Conservation (phyloP, 2,113 vertebrate genomes). For the Microcebus jonahi region DNA sequence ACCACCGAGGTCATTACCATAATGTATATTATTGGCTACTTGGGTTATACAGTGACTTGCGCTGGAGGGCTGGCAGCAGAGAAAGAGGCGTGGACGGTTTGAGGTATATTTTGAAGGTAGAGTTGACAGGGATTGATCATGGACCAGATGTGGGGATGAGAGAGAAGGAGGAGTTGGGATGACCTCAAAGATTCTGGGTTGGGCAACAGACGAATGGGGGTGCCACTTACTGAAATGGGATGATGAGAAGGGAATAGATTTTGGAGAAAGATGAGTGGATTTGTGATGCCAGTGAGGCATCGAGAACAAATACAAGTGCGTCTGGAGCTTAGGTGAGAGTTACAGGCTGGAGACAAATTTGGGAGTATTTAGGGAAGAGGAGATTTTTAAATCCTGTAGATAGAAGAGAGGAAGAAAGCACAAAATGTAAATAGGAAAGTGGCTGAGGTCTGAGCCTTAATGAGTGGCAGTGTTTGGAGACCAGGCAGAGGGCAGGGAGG, state of each 20-base stretch:
- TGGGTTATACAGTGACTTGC: neutral
- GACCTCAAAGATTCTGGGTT: neutral
- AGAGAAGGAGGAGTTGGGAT: neutral
- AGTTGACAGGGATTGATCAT: neutral
- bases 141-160: neutral
- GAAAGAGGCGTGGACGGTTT: neutral
- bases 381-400: neutral
- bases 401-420: neutral
- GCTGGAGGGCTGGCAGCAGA: neutral
- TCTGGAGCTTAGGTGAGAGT: neutral
- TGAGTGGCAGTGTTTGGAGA: neutral
- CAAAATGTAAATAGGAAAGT: neutral
- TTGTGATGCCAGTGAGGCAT: neutral
- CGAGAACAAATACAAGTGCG: neutral
- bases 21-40: neutral
- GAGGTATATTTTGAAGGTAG: neutral
- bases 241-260: neutral
- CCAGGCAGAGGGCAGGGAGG: neutral
- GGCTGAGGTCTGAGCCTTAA: accelerated
- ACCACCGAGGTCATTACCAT: neutral
- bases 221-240: neutral
- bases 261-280: neutral
- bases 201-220: neutral
- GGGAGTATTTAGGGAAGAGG: neutral
- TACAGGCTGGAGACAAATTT: neutral